Evolutionary conservation across 2,797 vertebrate genomes (phyloP), one percentile per base, ranked within the genome.

Genomic region (Leptatherina wallacei): DNA sequence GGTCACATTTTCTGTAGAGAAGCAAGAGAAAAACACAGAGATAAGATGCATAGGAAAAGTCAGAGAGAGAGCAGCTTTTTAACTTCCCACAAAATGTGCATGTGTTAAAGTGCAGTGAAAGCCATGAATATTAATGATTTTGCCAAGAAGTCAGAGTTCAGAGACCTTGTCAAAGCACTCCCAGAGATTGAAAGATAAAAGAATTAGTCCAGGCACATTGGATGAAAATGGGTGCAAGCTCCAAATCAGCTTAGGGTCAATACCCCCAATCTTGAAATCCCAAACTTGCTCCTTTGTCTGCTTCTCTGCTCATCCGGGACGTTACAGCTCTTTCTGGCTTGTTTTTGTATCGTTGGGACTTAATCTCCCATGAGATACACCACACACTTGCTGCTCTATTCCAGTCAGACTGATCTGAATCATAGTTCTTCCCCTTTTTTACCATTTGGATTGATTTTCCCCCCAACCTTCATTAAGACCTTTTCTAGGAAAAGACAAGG

Each of bases 81-180:
- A 16, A 51, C 73, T 71, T 68, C 40, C 4, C 44, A 33, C 14
- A 83, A 49, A 73, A 40, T 9, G 22, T 29, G 12, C n/a, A 30
- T 47, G 29, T 40, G 44, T 51, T 38, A 56, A 67, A 11, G 20
- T 22, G 6, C 36, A 29, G 33, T 38, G 40, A 58, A 68, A 40
- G 66, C 1, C 36, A 73, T 80, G 61, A 83, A 79, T 75, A 56
- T 80, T 52, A 73, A 76, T 77, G 67, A 16, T 77, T 60, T 69
- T 51, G 13, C 32, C 33, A 69, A 35, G 36, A 67, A 77, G 61
- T 68, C 68, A 44, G 55, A 55, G 47, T 60, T 67, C 65, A 77
- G 61, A 69, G 72, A 78, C 40, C 29, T 54, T 24, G 44, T 79
- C n/a, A 36, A n/a, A 0, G 10, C 3, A 1, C 58, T 77, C 47